Evolutionary conservation across 2,888 invertebrate species (phyloP), one percentile per base, ranked within the genome.

Genomic region (Zaprionus obscuricornis): DNA sequence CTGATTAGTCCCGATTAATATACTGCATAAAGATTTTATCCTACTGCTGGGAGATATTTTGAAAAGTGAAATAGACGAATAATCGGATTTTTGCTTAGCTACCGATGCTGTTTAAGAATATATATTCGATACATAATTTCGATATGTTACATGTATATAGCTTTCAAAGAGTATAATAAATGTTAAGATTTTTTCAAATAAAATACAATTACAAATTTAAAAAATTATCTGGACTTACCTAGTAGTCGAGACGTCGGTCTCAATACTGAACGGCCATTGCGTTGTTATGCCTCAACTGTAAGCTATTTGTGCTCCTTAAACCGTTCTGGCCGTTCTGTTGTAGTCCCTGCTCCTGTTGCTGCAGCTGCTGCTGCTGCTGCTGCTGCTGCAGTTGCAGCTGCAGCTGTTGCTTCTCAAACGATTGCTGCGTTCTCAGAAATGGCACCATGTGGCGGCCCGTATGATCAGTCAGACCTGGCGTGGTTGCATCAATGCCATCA

Each of bases 181-280:
- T n/a, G n/a, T n/a, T n/a, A n/a, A n/a, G n/a, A n/a, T n/a, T n/a
- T n/a, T n/a, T n/a, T n/a, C n/a, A n/a, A n/a, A n/a, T n/a, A n/a
- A 3, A 3, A 27, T 27, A n/a, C 27, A 27, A 7, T 11, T 11
- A 2, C 2, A 20, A 7, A 17, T 10, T 1, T 24, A 24, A 18
- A 37, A n/a, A 24, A 1, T 0, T n/a, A 26, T 1, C 18, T 33
- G n/a, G n/a, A 81, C 92, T 92, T 90, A 96, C 96, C 95, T 93
- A 93, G 93, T 95, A 95, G 96, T 97, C 96, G n/a, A 97, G 94
- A 97, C 97, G 93, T 97, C 97, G 92, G 97, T 97, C 93, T 97
- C 97, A 92, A 95, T 95, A 92, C 96, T 95, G n/a, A 92, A 96
- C 95, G 89, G 95, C 94, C 91, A 95, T 94, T 90, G 95, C 93